phyloP scores from a whole-genome alignment of 1,140 invertebrate genomes.

The Euura lappo region DNA sequence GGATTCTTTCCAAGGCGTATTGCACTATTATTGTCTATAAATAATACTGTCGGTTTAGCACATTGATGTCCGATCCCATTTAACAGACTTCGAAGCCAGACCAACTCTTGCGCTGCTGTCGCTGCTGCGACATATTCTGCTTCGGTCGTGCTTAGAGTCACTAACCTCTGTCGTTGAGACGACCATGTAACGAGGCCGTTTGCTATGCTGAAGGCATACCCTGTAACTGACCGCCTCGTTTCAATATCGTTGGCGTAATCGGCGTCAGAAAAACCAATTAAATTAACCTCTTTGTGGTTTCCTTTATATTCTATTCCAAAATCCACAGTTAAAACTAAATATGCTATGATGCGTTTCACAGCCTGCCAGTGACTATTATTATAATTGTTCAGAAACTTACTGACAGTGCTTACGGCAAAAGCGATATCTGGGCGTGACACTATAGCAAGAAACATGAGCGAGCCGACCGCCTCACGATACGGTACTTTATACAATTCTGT shows the following conservation, averaged over 20 bases:
- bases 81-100: too few relatives aligned
- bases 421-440: neutral
- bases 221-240: constrained; percentile 17
- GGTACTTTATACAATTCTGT: neutral
- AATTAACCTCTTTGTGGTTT: too few relatives aligned
- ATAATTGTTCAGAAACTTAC: neutral
- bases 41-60: too few relatives aligned
- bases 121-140: too few relatives aligned
- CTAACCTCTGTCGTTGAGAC: constrained; percentile 21
- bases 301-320: neutral
- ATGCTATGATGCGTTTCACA: neutral
- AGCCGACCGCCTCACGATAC: constrained; percentile 10
- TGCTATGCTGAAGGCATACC: constrained; percentile 13
- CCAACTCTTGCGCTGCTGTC: too few relatives aligned
- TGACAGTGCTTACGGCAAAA: neutral
- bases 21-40: too few relatives aligned
- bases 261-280: constrained; percentile 14
- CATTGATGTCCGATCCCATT: too few relatives aligned
- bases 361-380: neutral
- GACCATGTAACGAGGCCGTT: constrained; percentile 21
- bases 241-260: constrained; percentile 23
- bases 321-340: neutral
- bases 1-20: too few relatives aligned
- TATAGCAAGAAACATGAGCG: constrained; percentile 11
- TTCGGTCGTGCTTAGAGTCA: constrained; percentile 16